phyloP scores from a whole-genome alignment of 2,888 invertebrate species.

The Eupithecia insigniata region DNA sequence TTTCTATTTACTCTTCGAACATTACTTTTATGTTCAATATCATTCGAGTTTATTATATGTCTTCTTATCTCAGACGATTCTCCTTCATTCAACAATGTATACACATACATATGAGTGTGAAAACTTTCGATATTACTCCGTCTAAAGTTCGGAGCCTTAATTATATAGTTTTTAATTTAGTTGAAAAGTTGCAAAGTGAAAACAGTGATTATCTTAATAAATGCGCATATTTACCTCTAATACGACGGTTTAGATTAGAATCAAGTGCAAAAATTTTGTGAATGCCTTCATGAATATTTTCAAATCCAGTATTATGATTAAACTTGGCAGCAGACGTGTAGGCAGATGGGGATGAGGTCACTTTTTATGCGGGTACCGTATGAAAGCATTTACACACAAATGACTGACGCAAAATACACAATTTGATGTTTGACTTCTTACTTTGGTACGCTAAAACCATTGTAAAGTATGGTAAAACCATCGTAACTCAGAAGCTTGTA shows the following conservation, averaged over 20 bases:
- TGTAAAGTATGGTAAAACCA: constrained; percentile 43
- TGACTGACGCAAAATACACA: constrained; percentile 10
- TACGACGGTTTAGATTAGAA: constrained; percentile 9
- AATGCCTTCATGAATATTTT: constrained; percentile 9
- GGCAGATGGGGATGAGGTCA: not conserved
- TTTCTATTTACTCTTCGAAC: constrained; percentile 22
- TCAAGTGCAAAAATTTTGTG: constrained; percentile 6
- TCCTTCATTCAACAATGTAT: constrained; percentile 21
- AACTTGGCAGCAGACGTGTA: not conserved
- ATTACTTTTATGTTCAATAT: constrained; percentile 27
- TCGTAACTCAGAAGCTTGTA: constrained; percentile 38
- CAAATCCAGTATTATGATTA: constrained; percentile 5
- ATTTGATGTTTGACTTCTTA: constrained; percentile 32
- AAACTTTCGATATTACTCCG: constrained; percentile 21
- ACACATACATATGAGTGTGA: constrained; percentile 30
- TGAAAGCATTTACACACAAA: not conserved
- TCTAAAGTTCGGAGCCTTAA: constrained; percentile 20
- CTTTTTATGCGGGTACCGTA: not conserved
- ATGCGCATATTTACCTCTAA: constrained; percentile 14
- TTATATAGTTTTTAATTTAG: constrained; percentile 30
- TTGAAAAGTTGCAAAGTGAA: constrained; percentile 21
- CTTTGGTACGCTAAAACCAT: constrained; percentile 25
- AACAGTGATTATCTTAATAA: constrained; percentile 16
- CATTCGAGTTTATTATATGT: constrained; percentile 9
- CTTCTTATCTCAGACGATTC: constrained; percentile 22